phyloP scores from a whole-genome alignment of 2,113 vertebrate genomes.

The Ailuropoda melanoleuca region DNA sequence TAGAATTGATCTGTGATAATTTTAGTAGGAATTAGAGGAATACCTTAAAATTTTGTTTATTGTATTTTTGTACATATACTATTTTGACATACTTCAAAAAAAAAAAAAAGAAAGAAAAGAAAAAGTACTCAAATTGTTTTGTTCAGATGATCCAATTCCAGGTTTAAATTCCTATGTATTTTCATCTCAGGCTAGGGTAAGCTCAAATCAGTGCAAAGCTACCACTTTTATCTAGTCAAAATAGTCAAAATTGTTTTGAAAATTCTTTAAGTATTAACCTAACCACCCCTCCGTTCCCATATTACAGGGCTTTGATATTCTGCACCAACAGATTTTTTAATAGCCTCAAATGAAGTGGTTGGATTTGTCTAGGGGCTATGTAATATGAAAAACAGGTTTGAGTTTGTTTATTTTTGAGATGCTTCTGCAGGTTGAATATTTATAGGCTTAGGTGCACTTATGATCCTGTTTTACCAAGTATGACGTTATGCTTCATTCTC shows the following conservation, averaged over 20 bases:
- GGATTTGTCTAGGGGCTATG: not conserved
- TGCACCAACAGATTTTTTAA: not conserved
- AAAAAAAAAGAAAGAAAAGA: not conserved
- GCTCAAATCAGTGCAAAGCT: not conserved
- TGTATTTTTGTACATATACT: not conserved
- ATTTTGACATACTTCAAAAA: not conserved
- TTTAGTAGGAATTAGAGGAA: not conserved
- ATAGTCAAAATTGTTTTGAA: not conserved
- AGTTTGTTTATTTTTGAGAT: not conserved
- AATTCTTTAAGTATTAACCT: not conserved
- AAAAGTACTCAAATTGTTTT: not conserved
- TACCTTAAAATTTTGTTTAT: not conserved
- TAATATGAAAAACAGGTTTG: not conserved
- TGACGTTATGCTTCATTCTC: not conserved
- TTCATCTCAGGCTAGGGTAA: not conserved
- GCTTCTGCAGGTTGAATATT: not conserved
- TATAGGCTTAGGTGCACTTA: not conserved
- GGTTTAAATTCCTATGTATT: not conserved
- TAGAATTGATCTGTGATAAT: not conserved
- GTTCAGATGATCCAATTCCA: not conserved
- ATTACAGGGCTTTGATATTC: not conserved
- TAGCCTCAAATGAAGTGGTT: not conserved
- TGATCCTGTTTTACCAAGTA: not conserved
- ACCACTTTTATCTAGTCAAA: not conserved
- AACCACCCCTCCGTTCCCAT: rapidly evolving